phyloP scores from a whole-genome alignment of 2,797 vertebrate species.

The Eospalax fontanierii region DNA sequence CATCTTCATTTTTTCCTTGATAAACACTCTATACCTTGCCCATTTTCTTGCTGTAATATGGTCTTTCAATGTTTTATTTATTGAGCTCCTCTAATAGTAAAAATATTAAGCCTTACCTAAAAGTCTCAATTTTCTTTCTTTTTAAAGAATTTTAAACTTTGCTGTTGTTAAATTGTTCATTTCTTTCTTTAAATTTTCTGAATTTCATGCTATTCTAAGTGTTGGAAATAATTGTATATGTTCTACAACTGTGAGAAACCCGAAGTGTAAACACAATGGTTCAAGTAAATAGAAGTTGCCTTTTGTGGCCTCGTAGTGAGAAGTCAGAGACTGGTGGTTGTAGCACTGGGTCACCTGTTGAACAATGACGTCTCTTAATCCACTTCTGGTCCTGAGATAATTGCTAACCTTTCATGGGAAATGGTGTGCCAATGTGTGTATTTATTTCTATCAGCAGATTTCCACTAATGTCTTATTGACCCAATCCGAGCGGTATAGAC shows the following conservation, averaged over 20 bases:
- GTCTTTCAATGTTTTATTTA: neutral
- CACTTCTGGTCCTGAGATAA: neutral
- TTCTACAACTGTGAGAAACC: neutral
- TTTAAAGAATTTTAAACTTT: neutral
- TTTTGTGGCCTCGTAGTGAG: neutral
- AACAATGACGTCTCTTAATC: neutral
- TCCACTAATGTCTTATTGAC: neutral
- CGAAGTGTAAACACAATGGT: neutral
- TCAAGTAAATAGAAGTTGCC: neutral
- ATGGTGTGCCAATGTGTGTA: neutral
- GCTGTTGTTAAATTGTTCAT: neutral
- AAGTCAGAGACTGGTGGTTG: neutral
- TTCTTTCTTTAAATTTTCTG: constrained; percentile 29
- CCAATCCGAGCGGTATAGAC: neutral
- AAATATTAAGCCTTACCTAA: constrained; percentile 10
- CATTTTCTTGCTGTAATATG: neutral
- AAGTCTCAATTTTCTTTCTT: neutral
- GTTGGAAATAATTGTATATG: neutral
- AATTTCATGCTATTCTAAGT: neutral
- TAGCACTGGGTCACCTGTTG: neutral
- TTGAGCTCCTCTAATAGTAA: neutral
- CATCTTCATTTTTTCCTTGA: neutral
- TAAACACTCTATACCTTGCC: neutral
- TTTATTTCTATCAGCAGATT: constrained; percentile 12
- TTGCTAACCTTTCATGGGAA: constrained; percentile 9